Conservation (phyloP, 2,113 vertebrate species). For the Notothenia rossii region DNA sequence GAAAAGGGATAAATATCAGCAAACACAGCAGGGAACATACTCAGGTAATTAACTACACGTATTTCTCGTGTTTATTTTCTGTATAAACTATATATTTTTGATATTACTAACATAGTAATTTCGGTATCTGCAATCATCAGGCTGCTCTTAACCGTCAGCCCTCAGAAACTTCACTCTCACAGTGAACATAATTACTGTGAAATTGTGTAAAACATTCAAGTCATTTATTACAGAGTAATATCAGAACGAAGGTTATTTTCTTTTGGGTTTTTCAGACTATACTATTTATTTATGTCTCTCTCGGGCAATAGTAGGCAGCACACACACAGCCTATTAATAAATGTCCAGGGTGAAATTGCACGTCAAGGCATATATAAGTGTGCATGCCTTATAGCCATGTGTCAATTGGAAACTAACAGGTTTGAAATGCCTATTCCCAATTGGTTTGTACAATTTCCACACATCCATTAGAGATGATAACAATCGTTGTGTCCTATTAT, state of each 20-base stretch:
- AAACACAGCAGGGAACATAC: conserved; percentile 31
- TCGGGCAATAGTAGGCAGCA: background rate
- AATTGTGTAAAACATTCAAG: background rate
- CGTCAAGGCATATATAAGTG: conserved; percentile 14
- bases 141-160: background rate
- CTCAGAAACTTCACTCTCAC: conserved; percentile 35
- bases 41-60: conserved; percentile 51
- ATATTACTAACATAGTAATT: background rate
- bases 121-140: background rate
- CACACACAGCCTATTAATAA: background rate
- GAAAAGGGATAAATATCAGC: conserved; percentile 53
- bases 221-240: background rate
- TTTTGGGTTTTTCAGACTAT: too few relatives aligned
- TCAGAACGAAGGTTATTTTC: background rate
- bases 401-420: conserved; percentile 16
- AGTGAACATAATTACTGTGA: background rate
- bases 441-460: conserved; percentile 18
- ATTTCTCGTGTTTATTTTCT: background rate
- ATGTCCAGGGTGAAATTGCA: background rate
- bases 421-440: conserved; percentile 9
- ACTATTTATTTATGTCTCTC: background rate
- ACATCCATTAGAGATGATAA: conserved; percentile 9
- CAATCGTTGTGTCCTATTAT: conserved; percentile 41
- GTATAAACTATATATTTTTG: background rate
- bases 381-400: background rate